These are phyloP conservation scores for Plusia festucae DNA, from an alignment of 2,888 invertebrate genomes.

Conservation along the genomic window DNA sequence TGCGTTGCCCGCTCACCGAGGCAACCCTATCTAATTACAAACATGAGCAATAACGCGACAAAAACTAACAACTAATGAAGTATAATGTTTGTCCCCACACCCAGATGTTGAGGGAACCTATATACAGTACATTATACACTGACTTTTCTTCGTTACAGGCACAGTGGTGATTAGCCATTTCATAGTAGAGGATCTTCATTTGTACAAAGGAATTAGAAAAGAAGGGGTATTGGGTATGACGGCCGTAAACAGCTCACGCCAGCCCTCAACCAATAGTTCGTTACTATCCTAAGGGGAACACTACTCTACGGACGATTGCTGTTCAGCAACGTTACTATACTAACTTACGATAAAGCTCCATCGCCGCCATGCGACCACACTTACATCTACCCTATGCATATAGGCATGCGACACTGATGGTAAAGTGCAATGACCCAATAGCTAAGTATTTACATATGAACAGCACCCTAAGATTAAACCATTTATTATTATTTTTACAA, in stretches of 20 bases:
- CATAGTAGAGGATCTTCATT: conserved; percentile 36
- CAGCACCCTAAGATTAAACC: conserved; percentile 4
- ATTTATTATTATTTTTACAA: conserved; percentile 7
- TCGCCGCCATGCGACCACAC: conserved; percentile 9
- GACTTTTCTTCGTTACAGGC: conserved; percentile 37
- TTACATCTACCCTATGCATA: background rate
- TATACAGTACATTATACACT: conserved; percentile 26
- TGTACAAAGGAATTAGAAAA: conserved; percentile 57
- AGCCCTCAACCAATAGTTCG: conserved; percentile 28
- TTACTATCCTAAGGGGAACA: conserved; percentile 18
- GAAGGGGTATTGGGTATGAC: conserved; percentile 24
- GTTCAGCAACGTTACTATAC: conserved; percentile 5
- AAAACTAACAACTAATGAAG: conserved; percentile 31
- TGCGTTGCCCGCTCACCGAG: conserved; percentile 1
- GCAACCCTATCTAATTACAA: conserved; percentile 15
- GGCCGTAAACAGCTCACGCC: conserved; percentile 6
- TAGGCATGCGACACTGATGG: background rate
- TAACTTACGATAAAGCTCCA: conserved; percentile 12
- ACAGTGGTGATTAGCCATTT: conserved; percentile 53
- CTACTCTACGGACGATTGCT: conserved; percentile 29
- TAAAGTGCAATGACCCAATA: background rate
- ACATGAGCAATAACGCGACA: conserved; percentile 29
- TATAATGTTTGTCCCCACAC: conserved; percentile 27
- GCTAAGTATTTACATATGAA: background rate
- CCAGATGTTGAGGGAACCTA: conserved; percentile 19